Evolutionary conservation across 1,140 invertebrate species (phyloP).

Genomic region (Argopecten irradians): DNA sequence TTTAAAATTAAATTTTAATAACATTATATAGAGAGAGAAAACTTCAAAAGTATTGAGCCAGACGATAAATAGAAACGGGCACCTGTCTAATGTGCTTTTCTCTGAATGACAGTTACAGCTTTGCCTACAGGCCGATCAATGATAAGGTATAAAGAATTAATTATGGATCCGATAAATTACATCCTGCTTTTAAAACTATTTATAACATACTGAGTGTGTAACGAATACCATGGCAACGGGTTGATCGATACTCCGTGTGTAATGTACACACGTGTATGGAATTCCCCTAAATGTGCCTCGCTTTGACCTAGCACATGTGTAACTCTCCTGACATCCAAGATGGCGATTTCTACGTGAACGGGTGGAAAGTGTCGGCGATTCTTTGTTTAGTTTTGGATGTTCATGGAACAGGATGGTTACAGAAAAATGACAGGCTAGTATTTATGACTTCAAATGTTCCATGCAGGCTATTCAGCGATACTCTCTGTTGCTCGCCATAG

Average conservation of each 20-base stretch:
- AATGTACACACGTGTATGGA: neutral
- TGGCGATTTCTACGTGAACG: constrained; percentile 42
- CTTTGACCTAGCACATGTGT: constrained; percentile 40
- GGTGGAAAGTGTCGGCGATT: constrained; percentile 12
- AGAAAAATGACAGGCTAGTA: constrained; percentile 46
- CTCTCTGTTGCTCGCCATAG: constrained; percentile 87
- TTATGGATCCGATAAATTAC: too few relatives aligned
- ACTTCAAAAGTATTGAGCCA: too few relatives aligned
- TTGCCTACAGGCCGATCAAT: too few relatives aligned
- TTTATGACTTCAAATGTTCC: constrained; percentile 52
- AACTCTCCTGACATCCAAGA: constrained; percentile 32
- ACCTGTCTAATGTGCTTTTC: too few relatives aligned
- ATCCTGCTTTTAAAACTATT: neutral
- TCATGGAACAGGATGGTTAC: constrained; percentile 27
- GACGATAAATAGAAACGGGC: too few relatives aligned
- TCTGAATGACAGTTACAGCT: too few relatives aligned
- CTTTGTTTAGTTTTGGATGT: constrained; percentile 39
- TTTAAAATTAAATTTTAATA: too few relatives aligned
- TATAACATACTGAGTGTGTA: neutral
- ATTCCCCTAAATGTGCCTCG: constrained; percentile 6
- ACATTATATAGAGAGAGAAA: too few relatives aligned
- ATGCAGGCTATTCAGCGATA: constrained; percentile 93
- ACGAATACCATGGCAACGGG: neutral
- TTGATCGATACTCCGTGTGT: neutral
- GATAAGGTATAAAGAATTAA: too few relatives aligned